phyloP scores from a whole-genome alignment of 1,140 invertebrate species.

The Drosophila truncata region DNA sequence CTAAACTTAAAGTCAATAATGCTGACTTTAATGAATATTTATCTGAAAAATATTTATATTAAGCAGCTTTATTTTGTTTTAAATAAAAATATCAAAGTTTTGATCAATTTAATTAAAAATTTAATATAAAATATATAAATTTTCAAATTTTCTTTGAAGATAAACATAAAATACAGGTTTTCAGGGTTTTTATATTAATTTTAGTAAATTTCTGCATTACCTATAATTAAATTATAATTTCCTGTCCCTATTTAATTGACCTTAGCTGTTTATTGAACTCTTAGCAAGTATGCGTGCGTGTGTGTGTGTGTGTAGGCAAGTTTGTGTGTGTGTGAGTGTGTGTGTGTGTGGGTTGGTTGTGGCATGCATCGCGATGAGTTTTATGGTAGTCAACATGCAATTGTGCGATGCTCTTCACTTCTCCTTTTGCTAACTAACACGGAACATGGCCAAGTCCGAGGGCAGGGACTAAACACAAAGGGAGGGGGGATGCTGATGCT shows the following conservation, averaged over 20 bases:
- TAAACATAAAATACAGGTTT: too few species aligned
- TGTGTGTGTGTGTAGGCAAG: slow-evolving; percentile 36
- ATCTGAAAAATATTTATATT: too few species aligned
- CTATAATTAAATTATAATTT: background rate
- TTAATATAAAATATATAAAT: too few species aligned
- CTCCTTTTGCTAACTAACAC: slow-evolving; percentile 55
- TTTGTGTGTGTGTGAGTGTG: slow-evolving; percentile 42
- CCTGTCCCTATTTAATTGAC: background rate
- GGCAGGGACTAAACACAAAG: slow-evolving; percentile 5
- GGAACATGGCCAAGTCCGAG: slow-evolving; percentile 32
- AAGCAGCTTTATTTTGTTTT: too few species aligned
- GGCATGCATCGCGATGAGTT: slow-evolving; percentile 67
- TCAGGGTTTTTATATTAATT: background rate
- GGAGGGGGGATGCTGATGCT: background rate
- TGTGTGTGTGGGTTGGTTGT: slow-evolving; percentile 54
- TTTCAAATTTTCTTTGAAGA: too few species aligned
- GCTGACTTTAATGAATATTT: too few species aligned
- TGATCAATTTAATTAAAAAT: too few species aligned
- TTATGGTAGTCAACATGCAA: slow-evolving; percentile 75
- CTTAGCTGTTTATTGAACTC: slow-evolving; percentile 8
- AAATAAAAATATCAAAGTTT: too few species aligned
- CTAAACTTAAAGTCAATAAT: too few species aligned
- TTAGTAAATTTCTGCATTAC: background rate
- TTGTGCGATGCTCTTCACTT: slow-evolving; percentile 56
- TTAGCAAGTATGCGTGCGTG: slow-evolving; percentile 20